These are phyloP conservation scores for Microctonus hyperodae DNA, from an alignment of 2,888 invertebrate species.

Conservation along the genomic window DNA sequence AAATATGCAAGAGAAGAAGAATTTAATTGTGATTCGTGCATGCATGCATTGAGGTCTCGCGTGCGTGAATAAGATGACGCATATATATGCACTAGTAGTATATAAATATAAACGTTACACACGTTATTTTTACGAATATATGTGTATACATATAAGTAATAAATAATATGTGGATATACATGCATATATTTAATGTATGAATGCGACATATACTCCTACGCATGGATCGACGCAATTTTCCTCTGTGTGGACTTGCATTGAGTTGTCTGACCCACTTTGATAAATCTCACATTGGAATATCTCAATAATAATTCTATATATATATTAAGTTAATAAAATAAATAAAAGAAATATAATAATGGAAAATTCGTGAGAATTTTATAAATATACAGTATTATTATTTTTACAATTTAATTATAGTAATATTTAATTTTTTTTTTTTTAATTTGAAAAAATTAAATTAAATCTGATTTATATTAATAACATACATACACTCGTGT, in stretches of 20 bases:
- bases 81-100: too few species aligned
- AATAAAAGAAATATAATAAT: conserved; percentile 9
- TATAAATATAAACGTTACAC: background rate
- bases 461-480: background rate
- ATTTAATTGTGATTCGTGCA: background rate
- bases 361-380: background rate
- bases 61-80: background rate
- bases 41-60: background rate
- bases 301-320: conserved; percentile 46
- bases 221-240: conserved; percentile 51
- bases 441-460: background rate
- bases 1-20: background rate
- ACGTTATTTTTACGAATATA: background rate
- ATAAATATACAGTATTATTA: background rate
- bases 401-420: background rate
- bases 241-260: conserved; percentile 53
- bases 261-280: conserved; percentile 64
- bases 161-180: background rate
- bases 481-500: background rate
- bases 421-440: background rate
- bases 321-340: background rate
- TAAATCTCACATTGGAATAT: conserved; percentile 61
- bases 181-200: conserved; percentile 35
- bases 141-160: conserved; percentile 7
- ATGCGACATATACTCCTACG: conserved; percentile 45